Evolutionary conservation across 1,140 invertebrate species (phyloP).

Genomic region (Zaprionus taronus): DNA sequence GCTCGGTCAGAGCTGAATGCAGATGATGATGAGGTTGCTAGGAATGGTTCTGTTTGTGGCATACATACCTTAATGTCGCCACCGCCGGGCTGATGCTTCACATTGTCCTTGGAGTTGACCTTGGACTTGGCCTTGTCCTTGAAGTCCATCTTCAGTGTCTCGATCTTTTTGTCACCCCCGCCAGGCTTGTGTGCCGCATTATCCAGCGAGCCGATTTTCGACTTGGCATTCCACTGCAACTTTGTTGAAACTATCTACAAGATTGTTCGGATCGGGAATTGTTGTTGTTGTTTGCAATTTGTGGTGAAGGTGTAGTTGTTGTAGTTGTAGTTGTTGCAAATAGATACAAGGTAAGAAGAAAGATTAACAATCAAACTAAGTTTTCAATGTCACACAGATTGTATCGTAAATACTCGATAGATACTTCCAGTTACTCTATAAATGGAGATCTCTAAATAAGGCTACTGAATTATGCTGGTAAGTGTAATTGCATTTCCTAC

Average conservation of each 20-base stretch:
- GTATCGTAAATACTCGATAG: not conserved
- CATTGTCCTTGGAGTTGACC: conserved; percentile 96
- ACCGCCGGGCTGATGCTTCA: conserved; percentile 88
- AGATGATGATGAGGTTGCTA: conserved; percentile 28
- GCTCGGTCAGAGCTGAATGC: conserved; percentile 39
- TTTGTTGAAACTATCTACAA: conserved; percentile 92
- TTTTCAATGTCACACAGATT: conserved; percentile 40
- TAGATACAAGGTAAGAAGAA: conserved; percentile 66
- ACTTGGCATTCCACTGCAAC: conserved; percentile 96
- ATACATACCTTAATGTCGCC: conserved; percentile 93
- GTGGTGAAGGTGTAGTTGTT: conserved; percentile 14
- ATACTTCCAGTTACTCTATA: conserved; percentile 20
- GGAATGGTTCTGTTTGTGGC: not conserved
- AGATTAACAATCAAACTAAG: conserved; percentile 58
- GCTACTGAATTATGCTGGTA: conserved; percentile 63
- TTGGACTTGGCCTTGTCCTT: conserved; percentile 96
- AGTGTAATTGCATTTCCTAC: conserved; percentile 73
- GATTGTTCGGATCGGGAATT: conserved; percentile 39
- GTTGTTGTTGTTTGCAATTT: conserved; percentile 15
- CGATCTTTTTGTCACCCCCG: conserved; percentile 96
- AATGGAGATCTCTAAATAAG: conserved; percentile 48
- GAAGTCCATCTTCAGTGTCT: conserved; percentile 94
- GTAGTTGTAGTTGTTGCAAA: conserved; percentile 48
- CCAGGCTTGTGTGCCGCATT: conserved; percentile 96
- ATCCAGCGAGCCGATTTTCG: conserved; percentile 96